Evolutionary conservation across 2,888 invertebrate species (phyloP).

Genomic region (Mythimna vitellina): DNA sequence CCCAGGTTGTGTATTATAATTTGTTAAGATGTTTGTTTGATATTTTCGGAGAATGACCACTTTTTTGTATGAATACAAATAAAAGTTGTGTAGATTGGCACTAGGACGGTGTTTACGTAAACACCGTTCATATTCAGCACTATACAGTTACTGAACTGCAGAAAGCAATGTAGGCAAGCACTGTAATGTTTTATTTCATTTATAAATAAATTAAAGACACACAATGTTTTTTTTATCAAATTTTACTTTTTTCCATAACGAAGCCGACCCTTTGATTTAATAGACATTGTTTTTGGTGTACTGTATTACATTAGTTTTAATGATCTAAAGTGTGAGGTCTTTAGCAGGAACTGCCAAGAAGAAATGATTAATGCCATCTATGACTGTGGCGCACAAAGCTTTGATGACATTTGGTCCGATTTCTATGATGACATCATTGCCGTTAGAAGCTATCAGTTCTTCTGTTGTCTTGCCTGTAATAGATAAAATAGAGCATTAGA

Average conservation of each 20-base stretch:
- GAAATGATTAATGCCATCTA: constrained; percentile 58
- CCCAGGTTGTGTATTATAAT: too few species aligned
- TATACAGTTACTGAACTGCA: too few species aligned
- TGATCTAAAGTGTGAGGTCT: constrained; percentile 47
- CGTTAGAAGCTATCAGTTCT: constrained; percentile 66
- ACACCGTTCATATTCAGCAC: too few species aligned
- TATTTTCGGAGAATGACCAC: too few species aligned
- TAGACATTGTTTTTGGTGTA: not conserved
- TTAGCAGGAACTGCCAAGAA: constrained; percentile 61
- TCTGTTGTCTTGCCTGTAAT: constrained; percentile 57
- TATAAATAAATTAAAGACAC: not conserved
- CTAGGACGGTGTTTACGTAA: not conserved
- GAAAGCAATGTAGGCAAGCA: not conserved
- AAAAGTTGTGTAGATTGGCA: not conserved
- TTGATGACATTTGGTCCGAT: constrained; percentile 70
- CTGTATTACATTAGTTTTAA: not conserved
- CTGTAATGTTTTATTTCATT: not conserved
- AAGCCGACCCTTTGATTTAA: not conserved
- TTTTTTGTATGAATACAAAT: not conserved
- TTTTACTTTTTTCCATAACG: not conserved
- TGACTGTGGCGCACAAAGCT: constrained; percentile 51
- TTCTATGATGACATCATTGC: constrained; percentile 74
- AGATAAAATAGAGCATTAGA: not conserved
- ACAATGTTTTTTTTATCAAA: not conserved
- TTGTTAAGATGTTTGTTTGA: too few species aligned